Conservation (phyloP, 1,140 invertebrate species). For the Hylaeus volcanicus region DNA sequence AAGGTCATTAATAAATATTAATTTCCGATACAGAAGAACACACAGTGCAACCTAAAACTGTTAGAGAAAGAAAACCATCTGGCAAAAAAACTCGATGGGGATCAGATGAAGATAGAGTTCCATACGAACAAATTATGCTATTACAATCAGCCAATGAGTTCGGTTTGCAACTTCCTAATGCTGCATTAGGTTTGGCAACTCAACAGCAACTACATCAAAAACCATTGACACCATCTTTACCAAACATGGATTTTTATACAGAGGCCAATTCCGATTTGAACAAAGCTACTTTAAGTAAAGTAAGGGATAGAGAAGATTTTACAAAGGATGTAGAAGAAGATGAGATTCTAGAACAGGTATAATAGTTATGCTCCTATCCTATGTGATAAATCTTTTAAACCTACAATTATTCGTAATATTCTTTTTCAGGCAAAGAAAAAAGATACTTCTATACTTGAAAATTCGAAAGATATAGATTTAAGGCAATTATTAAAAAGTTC, state of each 20-base stretch:
- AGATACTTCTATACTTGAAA: constrained; percentile 39
- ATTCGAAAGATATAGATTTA: constrained; percentile 73
- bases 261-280: constrained; percentile 64
- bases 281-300: constrained; percentile 78
- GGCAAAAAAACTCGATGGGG: constrained; percentile 79
- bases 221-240: constrained; percentile 36
- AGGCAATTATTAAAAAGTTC: constrained; percentile 70
- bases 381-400: not conserved
- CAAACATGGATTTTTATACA: constrained; percentile 73
- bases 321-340: constrained; percentile 79
- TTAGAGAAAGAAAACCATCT: constrained; percentile 72
- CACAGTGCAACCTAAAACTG: constrained; percentile 60
- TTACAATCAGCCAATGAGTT: constrained; percentile 76
- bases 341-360: constrained; percentile 74
- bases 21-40: constrained; percentile 51
- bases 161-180: constrained; percentile 72
- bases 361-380: constrained; percentile 32
- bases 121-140: constrained; percentile 78
- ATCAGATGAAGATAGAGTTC: constrained; percentile 78
- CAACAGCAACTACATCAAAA: constrained; percentile 65
- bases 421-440: constrained; percentile 65
- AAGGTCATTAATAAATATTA: not conserved
- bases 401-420: constrained; percentile 2
- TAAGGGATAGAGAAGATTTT: constrained; percentile 72
- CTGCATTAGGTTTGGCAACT: constrained; percentile 70